These are phyloP conservation scores for Spisula solida DNA, from an alignment of 2,888 invertebrate genomes.

Conservation along the genomic window DNA sequence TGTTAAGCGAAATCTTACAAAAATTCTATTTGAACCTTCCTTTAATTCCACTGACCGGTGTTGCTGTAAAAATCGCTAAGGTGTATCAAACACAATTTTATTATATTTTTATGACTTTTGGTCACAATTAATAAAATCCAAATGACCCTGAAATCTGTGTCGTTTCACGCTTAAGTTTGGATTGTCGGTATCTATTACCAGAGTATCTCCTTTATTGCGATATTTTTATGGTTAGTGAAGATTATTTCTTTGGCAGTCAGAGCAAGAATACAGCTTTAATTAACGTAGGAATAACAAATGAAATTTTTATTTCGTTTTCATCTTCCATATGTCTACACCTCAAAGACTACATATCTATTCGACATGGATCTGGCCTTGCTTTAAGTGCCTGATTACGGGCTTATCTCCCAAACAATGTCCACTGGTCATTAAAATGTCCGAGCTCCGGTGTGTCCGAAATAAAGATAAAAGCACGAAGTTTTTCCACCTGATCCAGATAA, in stretches of 20 bases:
- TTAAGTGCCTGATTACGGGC: neutral
- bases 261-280: constrained; percentile 62
- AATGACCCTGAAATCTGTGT: constrained; percentile 65
- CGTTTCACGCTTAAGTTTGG: constrained; percentile 63
- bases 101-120: constrained; percentile 56
- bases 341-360: constrained; percentile 62
- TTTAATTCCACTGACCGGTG: constrained; percentile 50
- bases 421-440: constrained; percentile 48
- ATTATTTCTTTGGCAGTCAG: constrained; percentile 31
- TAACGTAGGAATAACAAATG: constrained; percentile 66
- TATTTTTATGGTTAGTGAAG: constrained; percentile 53
- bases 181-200: constrained; percentile 54
- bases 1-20: constrained; percentile 39
- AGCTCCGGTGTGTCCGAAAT: constrained; percentile 50
- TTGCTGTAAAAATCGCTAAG: constrained; percentile 40
- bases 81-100: constrained; percentile 59
- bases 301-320: constrained; percentile 69
- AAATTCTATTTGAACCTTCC: constrained; percentile 46
- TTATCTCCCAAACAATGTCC: constrained; percentile 47
- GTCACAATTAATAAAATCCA: constrained; percentile 70
- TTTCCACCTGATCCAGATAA: neutral
- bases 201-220: constrained; percentile 54
- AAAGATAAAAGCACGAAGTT: neutral
- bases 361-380: constrained; percentile 24
- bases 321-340: constrained; percentile 45